These are phyloP conservation scores for Carlito syrichta DNA, from an alignment of 2,113 vertebrate genomes.

Conservation along the genomic window DNA sequence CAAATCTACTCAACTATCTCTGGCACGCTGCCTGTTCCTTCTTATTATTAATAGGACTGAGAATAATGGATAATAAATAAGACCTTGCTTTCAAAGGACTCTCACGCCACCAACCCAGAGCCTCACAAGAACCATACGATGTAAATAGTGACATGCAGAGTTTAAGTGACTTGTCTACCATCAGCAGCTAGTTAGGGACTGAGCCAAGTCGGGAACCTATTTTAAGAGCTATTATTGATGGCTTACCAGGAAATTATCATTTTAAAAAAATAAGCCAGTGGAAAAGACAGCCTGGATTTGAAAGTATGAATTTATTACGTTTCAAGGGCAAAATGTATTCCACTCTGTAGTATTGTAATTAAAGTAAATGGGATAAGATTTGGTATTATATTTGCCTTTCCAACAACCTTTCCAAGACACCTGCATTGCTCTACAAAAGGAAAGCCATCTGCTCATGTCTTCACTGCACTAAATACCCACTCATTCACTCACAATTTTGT, in stretches of 20 bases:
- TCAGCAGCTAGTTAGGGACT: neutral
- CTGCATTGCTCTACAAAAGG: neutral
- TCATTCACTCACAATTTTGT: neutral
- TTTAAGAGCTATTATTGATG: conserved; percentile 37
- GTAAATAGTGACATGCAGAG: neutral
- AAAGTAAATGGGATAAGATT: conserved; percentile 32
- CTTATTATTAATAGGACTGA: conserved; percentile 49
- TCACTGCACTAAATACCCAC: neutral
- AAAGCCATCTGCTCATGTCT: neutral
- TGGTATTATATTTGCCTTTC: conserved; percentile 7
- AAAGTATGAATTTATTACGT: conserved; percentile 16
- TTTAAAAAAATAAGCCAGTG: conserved; percentile 1
- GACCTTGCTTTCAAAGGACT: conserved; percentile 1
- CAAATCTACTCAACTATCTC: conserved; percentile 39
- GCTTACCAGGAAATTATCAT: conserved; percentile 17
- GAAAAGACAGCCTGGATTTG: conserved; percentile 2
- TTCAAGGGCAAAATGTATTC: conserved; percentile 55
- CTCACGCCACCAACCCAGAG: neutral
- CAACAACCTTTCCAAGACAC: conserved; percentile 29
- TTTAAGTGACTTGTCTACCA: neutral
- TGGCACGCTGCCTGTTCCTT: neutral
- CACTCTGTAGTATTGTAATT: conserved; percentile 8
- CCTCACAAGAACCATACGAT: neutral
- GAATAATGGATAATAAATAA: conserved; percentile 48
- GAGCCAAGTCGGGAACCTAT: neutral